Evolutionary conservation across 2,888 invertebrate species (phyloP).

Genomic region (Tenthredo scrophulariae): DNA sequence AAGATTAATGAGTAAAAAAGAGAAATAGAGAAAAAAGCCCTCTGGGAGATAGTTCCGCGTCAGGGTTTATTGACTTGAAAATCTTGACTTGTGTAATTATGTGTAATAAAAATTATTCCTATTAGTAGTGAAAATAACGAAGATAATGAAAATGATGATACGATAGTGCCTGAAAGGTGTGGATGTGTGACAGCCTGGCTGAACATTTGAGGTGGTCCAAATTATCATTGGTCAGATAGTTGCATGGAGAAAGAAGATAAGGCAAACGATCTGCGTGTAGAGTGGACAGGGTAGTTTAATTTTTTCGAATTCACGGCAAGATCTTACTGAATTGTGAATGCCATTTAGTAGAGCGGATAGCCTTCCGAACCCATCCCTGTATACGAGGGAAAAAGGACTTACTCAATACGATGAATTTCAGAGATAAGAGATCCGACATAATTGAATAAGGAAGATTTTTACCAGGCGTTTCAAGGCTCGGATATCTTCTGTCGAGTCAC

Average conservation of each 20-base stretch:
- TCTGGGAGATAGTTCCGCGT: conserved; percentile 61
- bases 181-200: background rate
- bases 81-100: conserved; percentile 63
- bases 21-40: conserved; percentile 43
- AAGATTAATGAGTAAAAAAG: background rate
- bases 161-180: background rate
- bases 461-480: background rate
- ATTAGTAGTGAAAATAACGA: background rate
- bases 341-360: conserved; percentile 8
- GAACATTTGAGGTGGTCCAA: background rate
- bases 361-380: background rate
- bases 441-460: conserved; percentile 22
- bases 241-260: background rate
- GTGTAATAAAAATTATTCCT: background rate
- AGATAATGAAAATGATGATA: background rate
- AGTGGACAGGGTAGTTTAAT: background rate
- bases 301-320: background rate
- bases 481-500: conserved; percentile 10
- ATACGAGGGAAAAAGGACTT: background rate
- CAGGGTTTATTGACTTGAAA: conserved; percentile 65
- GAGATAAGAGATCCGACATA: conserved; percentile 6
- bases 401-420: background rate
- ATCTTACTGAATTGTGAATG: background rate
- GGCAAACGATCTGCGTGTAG: background rate
- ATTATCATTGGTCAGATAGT: background rate